Evolutionary conservation across 2,113 vertebrate species (phyloP).

Genomic region (Nycticryphes semicollaris): DNA sequence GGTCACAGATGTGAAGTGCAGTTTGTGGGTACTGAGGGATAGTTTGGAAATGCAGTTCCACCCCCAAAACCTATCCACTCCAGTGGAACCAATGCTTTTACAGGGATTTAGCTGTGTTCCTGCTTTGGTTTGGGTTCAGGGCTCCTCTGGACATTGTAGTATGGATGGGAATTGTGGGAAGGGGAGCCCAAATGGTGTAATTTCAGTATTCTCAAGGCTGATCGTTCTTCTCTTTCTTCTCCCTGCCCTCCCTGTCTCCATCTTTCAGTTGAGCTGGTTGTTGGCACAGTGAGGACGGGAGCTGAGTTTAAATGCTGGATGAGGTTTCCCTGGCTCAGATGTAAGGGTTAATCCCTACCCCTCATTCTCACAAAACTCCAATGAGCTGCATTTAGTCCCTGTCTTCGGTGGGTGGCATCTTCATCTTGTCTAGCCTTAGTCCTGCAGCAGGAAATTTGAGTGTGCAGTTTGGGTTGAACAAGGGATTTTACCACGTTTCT

Average conservation of each 20-base stretch:
- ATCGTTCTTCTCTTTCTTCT: not conserved
- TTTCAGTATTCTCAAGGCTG: not conserved
- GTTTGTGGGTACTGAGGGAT: fast-evolving
- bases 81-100: not conserved
- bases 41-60: not conserved
- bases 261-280: not conserved
- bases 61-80: not conserved
- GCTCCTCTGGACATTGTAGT: not conserved
- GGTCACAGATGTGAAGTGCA: not conserved
- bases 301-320: not conserved
- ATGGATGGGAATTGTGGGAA: not conserved
- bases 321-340: not conserved
- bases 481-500: not conserved
- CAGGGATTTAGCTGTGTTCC: not conserved
- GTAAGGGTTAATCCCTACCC: not conserved
- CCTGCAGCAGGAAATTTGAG: not conserved
- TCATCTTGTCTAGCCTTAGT: not conserved
- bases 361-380: not conserved
- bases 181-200: not conserved
- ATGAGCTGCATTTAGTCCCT: not conserved
- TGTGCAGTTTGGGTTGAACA: not conserved
- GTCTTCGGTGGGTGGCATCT: not conserved
- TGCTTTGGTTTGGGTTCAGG: not conserved
- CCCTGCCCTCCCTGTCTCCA: not conserved
- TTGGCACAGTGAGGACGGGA: not conserved